These are phyloP conservation scores for Orthosia incerta DNA, from an alignment of 2,888 invertebrate genomes.

Conservation along the genomic window DNA sequence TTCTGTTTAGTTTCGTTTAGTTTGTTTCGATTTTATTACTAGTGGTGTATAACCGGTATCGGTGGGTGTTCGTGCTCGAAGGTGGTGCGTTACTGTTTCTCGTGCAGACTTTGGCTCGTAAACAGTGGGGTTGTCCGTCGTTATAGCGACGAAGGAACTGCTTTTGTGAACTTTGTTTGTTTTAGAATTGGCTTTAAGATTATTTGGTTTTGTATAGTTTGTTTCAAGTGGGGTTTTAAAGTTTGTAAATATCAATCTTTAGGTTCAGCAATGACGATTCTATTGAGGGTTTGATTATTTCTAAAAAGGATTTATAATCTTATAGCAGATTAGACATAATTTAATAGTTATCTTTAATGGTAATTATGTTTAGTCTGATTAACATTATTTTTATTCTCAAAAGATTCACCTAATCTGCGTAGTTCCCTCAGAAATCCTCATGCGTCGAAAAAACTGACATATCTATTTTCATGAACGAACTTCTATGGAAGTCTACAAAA, in stretches of 20 bases:
- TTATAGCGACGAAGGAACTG: slow-evolving; percentile 91
- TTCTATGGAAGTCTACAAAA: neutral
- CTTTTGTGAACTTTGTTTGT: slow-evolving; percentile 79
- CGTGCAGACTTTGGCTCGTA: slow-evolving; percentile 89
- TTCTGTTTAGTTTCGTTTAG: slow-evolving; percentile 48
- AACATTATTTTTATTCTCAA: neutral
- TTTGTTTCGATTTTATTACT: slow-evolving; percentile 61
- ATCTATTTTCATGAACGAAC: neutral
- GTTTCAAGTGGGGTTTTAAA: neutral
- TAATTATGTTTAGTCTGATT: neutral
- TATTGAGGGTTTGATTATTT: neutral
- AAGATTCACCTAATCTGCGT: neutral
- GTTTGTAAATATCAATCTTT: neutral
- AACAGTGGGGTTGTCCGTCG: slow-evolving; percentile 90
- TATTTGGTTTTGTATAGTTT: slow-evolving; percentile 34
- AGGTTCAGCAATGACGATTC: neutral
- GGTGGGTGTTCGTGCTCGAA: slow-evolving; percentile 85
- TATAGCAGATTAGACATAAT: no score
- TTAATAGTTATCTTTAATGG: neutral
- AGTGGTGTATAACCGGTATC: slow-evolving; percentile 58
- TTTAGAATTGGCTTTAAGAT: slow-evolving; percentile 80
- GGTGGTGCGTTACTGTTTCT: slow-evolving; percentile 90
- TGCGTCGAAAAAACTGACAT: no score
- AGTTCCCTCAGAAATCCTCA: accelerated
- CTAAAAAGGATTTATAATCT: neutral